A percentile compares a stretch with the other conserved stretches of the same genome.
Evolutionary conservation across 37 sponge, comb jelly and placozoan genomes (phyloP).

Genomic region (Diacarnus erythraeanus): DNA sequence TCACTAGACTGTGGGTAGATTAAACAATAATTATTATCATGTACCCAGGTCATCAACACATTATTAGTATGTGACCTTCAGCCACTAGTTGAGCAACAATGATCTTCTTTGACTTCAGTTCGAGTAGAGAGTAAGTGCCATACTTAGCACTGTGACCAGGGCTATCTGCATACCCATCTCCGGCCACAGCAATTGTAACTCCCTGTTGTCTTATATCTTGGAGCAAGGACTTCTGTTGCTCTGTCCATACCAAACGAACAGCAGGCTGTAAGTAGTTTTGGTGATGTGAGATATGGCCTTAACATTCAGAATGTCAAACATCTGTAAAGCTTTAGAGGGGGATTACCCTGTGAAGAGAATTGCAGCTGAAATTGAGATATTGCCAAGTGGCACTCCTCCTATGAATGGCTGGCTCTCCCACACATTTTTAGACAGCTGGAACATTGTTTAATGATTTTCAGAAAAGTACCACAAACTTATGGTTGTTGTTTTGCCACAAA

Average conservation of each 20-base stretch:
- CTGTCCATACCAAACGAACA: conserved; percentile 13
- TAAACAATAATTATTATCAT: neutral
- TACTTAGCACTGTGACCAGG: conserved; percentile 75
- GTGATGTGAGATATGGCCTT: too few species aligned
- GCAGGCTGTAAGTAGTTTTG: conserved; percentile 25
- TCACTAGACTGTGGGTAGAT: conserved; percentile 26
- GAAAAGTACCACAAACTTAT: too few species aligned
- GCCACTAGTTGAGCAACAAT: conserved; percentile 61
- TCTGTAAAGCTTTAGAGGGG: conserved; percentile 38
- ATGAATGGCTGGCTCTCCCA: neutral
- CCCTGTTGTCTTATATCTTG: neutral
- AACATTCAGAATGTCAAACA: conserved; percentile 39
- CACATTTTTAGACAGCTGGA: too few species aligned
- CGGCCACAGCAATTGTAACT: conserved; percentile 18
- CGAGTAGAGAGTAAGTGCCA: conserved; percentile 59
- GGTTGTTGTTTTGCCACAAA: too few species aligned
- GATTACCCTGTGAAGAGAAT: conserved; percentile 43
- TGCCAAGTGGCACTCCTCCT: neutral
- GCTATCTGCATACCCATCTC: conserved; percentile 70
- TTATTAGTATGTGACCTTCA: neutral
- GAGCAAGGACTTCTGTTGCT: conserved; percentile 15
- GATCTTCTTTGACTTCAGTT: conserved; percentile 27
- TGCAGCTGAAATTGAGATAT: neutral
- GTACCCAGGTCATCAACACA: neutral
- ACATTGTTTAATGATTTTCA: too few species aligned